These are phyloP conservation scores for Folsomia candida DNA, from an alignment of 2,888 invertebrate genomes.

Conservation along the genomic window DNA sequence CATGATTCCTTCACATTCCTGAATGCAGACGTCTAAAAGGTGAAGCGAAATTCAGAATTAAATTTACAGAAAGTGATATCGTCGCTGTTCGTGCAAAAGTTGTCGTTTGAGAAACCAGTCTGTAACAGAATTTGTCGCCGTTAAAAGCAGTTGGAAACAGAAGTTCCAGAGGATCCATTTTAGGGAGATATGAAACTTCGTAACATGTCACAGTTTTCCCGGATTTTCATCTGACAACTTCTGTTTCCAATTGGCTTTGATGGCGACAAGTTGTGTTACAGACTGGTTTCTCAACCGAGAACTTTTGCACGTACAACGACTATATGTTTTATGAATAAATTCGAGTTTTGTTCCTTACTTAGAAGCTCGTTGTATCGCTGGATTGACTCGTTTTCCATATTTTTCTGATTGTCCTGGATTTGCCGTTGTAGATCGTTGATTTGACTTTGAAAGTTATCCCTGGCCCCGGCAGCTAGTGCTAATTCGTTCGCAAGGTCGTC, in stretches of 20 bases:
- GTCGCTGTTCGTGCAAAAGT: slow-evolving; percentile 2
- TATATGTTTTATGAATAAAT: slow-evolving; percentile 1
- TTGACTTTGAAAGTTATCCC: slow-evolving; percentile 33
- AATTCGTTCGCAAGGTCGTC: slow-evolving; percentile 10
- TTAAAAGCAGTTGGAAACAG: neutral
- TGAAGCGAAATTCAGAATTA: too few species aligned
- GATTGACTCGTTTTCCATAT: slow-evolving; percentile 44
- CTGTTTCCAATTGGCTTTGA: too few species aligned
- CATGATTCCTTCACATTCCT: slow-evolving; percentile 58
- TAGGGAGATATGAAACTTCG: too few species aligned
- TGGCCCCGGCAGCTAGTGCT: slow-evolving; percentile 12
- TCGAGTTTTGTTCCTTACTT: slow-evolving; percentile 30
- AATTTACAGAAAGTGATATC: slow-evolving; percentile 31
- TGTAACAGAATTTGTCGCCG: neutral
- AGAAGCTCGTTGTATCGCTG: slow-evolving; percentile 46
- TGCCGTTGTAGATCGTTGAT: slow-evolving; percentile 42
- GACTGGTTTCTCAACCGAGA: neutral
- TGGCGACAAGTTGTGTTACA: too few species aligned
- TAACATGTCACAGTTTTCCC: too few species aligned
- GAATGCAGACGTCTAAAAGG: slow-evolving; percentile 56
- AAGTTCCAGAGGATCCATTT: too few species aligned
- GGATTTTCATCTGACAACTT: too few species aligned
- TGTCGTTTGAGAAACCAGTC: too few species aligned
- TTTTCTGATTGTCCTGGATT: slow-evolving; percentile 46
- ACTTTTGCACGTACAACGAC: neutral